Base-by-base conservation (phyloP, 1,140 invertebrate genomes). In the Drosophila cardini region DNA sequence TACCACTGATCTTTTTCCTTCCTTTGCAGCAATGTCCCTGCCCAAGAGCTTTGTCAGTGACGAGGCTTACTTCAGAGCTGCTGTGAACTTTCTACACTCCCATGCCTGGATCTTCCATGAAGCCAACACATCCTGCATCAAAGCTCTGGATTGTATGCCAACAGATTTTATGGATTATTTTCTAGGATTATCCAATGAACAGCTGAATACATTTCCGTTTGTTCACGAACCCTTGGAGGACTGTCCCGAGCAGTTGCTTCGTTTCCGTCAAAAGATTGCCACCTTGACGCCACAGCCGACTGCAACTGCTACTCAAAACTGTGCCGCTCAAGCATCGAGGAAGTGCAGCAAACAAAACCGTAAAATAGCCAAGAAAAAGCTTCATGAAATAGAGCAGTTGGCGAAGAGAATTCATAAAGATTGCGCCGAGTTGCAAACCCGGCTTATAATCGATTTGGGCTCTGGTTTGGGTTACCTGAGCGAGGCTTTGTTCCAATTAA, bases 381-480 rank as follows among this genome's bases (percentile, higher is more conserved):
- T 93, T 73, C 95, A 96, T 57, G 96, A 96, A 93, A 95, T 96
- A 62, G 61, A 93, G 9, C 89, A 93, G 71, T 91, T 96, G 16
- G 93, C 95, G 4, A 83, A 93, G 32, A 91, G 95, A 64, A 93
- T 96, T 34, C 85, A 94, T 57, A 61, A 91, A 10, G 81, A 95
- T 40, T 96, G 95, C 75, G 6, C 13, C 7, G 70, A 93, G 16
- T 87, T 92, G 8, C 2, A 34, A 5, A 50, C 42, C n/a, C 40
- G 57, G 13, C 92, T 94, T n/a, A 93, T 97, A 45, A 92, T 97
- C 5, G 97, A 97, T 93, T 93, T 97, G 78, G 97, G 97, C n/a
- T 94, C 95, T 42, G 97, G 97, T 34, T 92, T 97, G 93, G 96
- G 97, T n/a, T 97, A 98, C 85, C 91, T 98, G 16, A 95, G 95